Base-by-base conservation (phyloP, 1,140 invertebrate species). In the Callitettix versicolor region DNA sequence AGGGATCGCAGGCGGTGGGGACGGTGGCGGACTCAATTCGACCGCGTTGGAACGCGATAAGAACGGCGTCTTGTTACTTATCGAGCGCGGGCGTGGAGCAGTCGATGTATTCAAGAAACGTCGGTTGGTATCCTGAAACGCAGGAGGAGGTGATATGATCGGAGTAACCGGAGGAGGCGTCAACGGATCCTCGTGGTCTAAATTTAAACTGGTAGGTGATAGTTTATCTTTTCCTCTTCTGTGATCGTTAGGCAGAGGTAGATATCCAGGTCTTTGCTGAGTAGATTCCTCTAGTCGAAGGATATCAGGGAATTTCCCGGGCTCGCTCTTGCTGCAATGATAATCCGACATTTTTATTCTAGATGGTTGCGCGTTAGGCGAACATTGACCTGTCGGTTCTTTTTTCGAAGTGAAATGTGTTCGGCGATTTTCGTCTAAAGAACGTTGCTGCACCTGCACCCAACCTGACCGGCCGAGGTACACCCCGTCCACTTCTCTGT, bases 121-220 rank as follows among this genome's bases (percentile, higher is more conserved):
- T 48, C 34, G 56, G 60, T 48, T 64, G 69, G 41, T 52, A 40
- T 78, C 76, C 60, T 78, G 77, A 62, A 79, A 79, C 0, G 78
- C 78, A 1, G 76, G 78, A 1, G 78, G 78, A 11, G 78, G 78
- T 21, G 78, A 79, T 53, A 79, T 79, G 55, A 79, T 79, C 5
- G 77, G 77, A 1, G 77, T 79, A 17, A 76, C 63, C 14, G 73
- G 73, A 5, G 77, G 77, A 20, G 76, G 76, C 1, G 76, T 75
- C 30, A 71, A 71, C 1, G 73, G 69, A 42, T 76, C 69, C n/a
- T 59, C 51, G 12, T 53, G 44, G 7, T 18, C 26, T 9, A 69
- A 55, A 58, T 65, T 63, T 17, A 60, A 30, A 15, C 51, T 57
- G 0, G 62, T 60, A n/a, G 63, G 55, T 1, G 53, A 53, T 52